Conservation (phyloP, 2,113 vertebrate species). For the Echinops telfairi region DNA sequence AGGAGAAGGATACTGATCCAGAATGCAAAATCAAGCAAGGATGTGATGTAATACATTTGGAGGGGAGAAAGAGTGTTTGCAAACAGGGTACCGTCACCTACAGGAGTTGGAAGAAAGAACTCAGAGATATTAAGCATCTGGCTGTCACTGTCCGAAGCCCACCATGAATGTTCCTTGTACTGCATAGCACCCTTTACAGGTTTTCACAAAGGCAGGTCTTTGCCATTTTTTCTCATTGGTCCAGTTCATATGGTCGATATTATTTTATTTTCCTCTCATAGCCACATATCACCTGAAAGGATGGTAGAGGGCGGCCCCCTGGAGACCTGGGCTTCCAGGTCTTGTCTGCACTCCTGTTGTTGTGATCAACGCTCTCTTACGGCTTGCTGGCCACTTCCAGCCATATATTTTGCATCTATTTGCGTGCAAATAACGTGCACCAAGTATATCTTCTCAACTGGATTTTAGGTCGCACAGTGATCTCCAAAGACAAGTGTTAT, state of each 20-base stretch:
- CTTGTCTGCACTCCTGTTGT: not conserved
- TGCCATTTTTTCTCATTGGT: not conserved
- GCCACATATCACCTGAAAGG: not conserved
- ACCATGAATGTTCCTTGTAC: too few relatives aligned
- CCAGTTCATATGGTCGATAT: not conserved
- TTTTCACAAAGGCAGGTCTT: not conserved
- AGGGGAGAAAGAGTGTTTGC: not conserved
- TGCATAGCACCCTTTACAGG: not conserved
- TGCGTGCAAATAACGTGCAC: not conserved
- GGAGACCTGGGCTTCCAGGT: too few relatives aligned
- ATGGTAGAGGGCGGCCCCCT: not conserved
- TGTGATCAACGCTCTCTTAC: not conserved
- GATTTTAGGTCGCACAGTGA: slow-evolving; percentile 4
- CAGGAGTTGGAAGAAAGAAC: not conserved
- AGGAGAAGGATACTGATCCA: not conserved
- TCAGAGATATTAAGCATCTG: too few relatives aligned
- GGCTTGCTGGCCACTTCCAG: not conserved
- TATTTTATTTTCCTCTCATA: not conserved
- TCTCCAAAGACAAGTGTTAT: not conserved
- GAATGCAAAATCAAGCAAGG: slow-evolving; percentile 18
- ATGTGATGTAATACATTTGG: too few relatives aligned
- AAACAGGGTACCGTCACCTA: not conserved
- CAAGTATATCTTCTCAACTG: not conserved
- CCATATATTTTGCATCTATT: not conserved
- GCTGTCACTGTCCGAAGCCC: not conserved